Conservation (phyloP, 2,888 invertebrate genomes). For the Branchellion lobata region DNA sequence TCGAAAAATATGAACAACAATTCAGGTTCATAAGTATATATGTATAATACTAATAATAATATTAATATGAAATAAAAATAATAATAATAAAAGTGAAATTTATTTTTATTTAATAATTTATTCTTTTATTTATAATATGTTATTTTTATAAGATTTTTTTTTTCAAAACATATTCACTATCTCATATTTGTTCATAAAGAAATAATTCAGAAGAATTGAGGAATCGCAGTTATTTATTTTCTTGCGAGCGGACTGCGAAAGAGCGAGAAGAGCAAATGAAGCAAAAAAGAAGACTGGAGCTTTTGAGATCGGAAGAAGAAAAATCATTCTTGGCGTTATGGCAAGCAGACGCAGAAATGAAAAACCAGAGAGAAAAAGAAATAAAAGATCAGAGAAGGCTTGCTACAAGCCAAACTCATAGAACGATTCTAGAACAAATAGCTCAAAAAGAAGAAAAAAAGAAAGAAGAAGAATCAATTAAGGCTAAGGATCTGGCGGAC, state of each 20-base stretch:
- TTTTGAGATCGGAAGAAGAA: slow-evolving; percentile 54
- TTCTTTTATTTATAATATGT: not conserved
- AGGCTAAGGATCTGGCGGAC: slow-evolving; percentile 59
- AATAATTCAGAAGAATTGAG: slow-evolving; percentile 61
- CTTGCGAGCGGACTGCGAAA: slow-evolving; percentile 59
- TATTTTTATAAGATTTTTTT: not conserved
- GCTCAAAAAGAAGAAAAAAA: slow-evolving; percentile 59
- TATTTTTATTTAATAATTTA: no score
- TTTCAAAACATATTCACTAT: not conserved
- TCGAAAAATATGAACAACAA: slow-evolving; percentile 61
- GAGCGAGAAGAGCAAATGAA: slow-evolving; percentile 57
- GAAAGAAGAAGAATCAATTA: slow-evolving; percentile 57
- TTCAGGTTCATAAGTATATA: no score
- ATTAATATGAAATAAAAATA: no score
- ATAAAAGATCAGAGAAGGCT: slow-evolving; percentile 57
- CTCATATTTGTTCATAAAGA: slow-evolving; percentile 51
- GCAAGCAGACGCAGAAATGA: slow-evolving; percentile 60
- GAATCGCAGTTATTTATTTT: slow-evolving; percentile 58
- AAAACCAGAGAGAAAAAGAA: slow-evolving; percentile 59
- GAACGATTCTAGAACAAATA: slow-evolving; percentile 59
- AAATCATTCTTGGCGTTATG: slow-evolving; percentile 60
- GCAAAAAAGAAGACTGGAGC: slow-evolving; percentile 47
- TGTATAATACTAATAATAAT: no score
- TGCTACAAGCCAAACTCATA: slow-evolving; percentile 57
- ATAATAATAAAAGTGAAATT: no score